Conservation (phyloP, 2,113 vertebrate species). For the Emydocephalus ijimae region DNA sequence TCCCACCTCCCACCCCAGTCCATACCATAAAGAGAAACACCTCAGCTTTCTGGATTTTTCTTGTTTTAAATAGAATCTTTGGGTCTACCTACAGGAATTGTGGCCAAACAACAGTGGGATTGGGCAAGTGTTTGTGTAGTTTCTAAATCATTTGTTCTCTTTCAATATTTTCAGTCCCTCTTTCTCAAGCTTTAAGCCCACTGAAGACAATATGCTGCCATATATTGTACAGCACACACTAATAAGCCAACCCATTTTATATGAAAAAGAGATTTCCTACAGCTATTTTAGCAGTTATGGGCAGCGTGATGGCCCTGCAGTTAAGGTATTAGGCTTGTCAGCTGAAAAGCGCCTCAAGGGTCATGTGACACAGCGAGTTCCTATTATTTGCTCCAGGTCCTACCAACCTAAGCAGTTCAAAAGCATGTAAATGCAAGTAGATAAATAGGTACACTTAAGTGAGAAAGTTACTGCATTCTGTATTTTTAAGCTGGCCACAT, state of each 20-base stretch:
- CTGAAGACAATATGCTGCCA: background rate
- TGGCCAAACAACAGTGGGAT: background rate
- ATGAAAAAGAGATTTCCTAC: background rate
- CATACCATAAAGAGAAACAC: slow-evolving; percentile 1
- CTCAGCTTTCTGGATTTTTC: background rate
- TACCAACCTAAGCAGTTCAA: background rate
- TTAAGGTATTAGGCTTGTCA: background rate
- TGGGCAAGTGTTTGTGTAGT: background rate
- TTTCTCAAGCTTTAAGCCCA: background rate
- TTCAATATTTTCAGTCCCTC: background rate
- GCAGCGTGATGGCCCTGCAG: background rate
- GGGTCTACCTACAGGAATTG: background rate
- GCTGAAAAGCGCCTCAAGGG: background rate
- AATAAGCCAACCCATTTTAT: background rate
- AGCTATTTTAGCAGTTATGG: background rate
- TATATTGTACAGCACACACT: background rate
- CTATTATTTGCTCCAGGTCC: background rate
- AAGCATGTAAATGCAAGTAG: background rate
- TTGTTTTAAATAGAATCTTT: background rate
- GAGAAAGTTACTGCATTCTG: background rate
- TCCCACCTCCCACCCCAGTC: background rate
- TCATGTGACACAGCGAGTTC: background rate
- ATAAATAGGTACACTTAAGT: background rate
- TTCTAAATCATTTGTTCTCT: background rate
- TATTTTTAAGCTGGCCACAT: background rate